These are phyloP conservation scores for Crotalus horridus DNA, from an alignment of 2,113 vertebrate genomes.

Conservation along the genomic window DNA sequence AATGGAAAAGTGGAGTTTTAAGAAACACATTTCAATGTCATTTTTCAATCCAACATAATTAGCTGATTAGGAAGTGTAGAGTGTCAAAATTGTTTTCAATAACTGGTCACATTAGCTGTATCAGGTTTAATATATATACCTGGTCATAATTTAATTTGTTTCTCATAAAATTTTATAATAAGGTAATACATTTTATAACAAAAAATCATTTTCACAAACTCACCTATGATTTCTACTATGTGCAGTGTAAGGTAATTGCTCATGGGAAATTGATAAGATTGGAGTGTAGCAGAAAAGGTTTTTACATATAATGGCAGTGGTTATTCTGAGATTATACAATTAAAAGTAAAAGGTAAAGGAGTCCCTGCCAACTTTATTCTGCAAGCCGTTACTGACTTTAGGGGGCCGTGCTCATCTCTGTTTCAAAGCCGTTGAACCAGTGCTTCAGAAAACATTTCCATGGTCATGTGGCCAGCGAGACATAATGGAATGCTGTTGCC, in stretches of 20 bases:
- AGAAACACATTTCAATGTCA: slow-evolving; percentile 13
- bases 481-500: too few relatives aligned
- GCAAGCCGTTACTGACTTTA: too few relatives aligned
- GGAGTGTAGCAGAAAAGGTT: slow-evolving; percentile 44
- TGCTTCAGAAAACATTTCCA: too few relatives aligned
- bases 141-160: slow-evolving; percentile 69
- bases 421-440: too few relatives aligned
- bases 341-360: too few relatives aligned
- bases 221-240: slow-evolving; percentile 46
- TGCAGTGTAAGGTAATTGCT: slow-evolving; percentile 55
- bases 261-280: slow-evolving; percentile 38
- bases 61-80: slow-evolving; percentile 59
- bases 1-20: slow-evolving; percentile 15
- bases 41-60: slow-evolving; percentile 54
- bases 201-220: slow-evolving; percentile 67
- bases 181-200: slow-evolving; percentile 66
- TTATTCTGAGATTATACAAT: neutral
- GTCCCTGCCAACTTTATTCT: too few relatives aligned
- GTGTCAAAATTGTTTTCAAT: slow-evolving; percentile 65
- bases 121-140: slow-evolving; percentile 67
- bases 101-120: slow-evolving; percentile 65
- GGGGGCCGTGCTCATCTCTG: too few relatives aligned
- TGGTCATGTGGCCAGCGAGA: too few relatives aligned
- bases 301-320: neutral
- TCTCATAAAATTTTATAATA: slow-evolving; percentile 67